These are phyloP conservation scores for Platysteira castanea DNA, from an alignment of 2,113 vertebrate species.

Conservation along the genomic window DNA sequence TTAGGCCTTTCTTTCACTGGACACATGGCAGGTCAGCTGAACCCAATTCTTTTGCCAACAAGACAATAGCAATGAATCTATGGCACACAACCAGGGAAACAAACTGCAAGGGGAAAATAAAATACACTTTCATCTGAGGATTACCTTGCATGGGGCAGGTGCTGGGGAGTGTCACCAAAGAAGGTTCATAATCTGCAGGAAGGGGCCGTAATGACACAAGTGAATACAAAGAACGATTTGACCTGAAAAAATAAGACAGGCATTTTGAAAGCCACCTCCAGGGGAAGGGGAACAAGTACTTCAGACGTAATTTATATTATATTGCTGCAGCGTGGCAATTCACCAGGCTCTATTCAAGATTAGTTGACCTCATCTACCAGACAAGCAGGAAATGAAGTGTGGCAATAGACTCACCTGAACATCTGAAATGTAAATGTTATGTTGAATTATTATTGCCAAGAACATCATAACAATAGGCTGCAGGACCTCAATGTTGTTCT, in stretches of 20 bases:
- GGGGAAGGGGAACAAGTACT: background rate
- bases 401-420: background rate
- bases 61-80: background rate
- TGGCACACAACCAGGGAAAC: background rate
- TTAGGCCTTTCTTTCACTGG: background rate
- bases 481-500: background rate
- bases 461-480: background rate
- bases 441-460: background rate
- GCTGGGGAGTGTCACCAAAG: conserved; percentile 77
- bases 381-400: background rate
- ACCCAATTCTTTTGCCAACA: background rate
- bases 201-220: conserved; percentile 90
- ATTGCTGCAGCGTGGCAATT: background rate
- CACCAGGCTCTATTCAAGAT: background rate
- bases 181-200: conserved; percentile 85
- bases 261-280: background rate
- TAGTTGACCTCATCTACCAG: background rate
- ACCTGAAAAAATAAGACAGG: conserved; percentile 72
- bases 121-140: background rate
- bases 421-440: background rate
- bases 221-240: conserved; percentile 88
- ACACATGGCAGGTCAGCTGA: background rate
- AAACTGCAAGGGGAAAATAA: background rate
- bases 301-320: background rate
- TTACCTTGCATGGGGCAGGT: conserved; percentile 77